Base-by-base conservation (phyloP, 2,888 invertebrate genomes). In the Brenthis hecate region DNA sequence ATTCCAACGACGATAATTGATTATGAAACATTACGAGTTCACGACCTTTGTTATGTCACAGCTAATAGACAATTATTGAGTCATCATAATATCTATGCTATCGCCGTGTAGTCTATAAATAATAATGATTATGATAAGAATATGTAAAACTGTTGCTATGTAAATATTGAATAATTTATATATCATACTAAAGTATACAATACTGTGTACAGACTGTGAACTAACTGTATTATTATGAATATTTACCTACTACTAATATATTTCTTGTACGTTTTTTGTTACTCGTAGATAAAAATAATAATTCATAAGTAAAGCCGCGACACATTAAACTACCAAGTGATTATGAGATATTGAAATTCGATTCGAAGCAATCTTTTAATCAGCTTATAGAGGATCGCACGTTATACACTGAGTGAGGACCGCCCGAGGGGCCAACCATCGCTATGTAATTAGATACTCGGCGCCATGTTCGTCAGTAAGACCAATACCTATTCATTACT, bases 371-470 rank as follows among this genome's bases (percentile, higher is more conserved):
- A 75, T 77, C 76, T 77, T 74, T 74, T 84, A 85, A 86, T 86
- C 82, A 80, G 83, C 82, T 86, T 85, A 83, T 74, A 76, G 72
- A 76, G 78, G 78, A 76, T 78, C 71, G 75, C 75, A 74, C 71
- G 71, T 81, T 63, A 65, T 36, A 62, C 56, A 66, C 50, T 70
- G 74, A 75, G 73, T 67, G 70, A 77, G 78, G 79, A 79, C 79
- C 74, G 78, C 76, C 76, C 74, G 74, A 75, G 74, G 73, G 75
- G 74, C 70, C 73, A 77, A 71, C 70, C 73, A 77, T 71, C 70
- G 62, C 72, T 76, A 72, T 72, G 83, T 88, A 87, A 89, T 87
- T 84, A 81, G 85, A 88, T 87, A 87, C 81, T 81, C 78, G 78
- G 79, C 81, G 83, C 76, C 77, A 82, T 80, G 84, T 85, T 85